phyloP scores from a whole-genome alignment of 2,113 vertebrate genomes.

The Sarotherodon lohbergeri region DNA sequence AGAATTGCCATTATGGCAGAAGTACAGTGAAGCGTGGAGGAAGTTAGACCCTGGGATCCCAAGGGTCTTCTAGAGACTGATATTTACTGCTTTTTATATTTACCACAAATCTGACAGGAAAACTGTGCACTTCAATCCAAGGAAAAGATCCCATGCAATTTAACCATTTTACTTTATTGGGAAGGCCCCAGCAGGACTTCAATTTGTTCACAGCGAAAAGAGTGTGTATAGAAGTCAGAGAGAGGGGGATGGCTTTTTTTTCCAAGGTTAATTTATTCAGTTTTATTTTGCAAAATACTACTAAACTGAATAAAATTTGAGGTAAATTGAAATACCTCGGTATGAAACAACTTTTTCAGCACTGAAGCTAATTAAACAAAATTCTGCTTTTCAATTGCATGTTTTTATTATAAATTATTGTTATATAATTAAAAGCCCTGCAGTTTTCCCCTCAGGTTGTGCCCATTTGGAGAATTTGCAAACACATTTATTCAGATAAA shows the following conservation, averaged over 20 bases:
- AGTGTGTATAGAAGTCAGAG: not conserved
- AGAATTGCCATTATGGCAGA: not conserved
- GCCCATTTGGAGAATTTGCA: not conserved
- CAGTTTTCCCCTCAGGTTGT: not conserved
- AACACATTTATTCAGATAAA: not conserved
- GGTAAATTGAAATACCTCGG: not conserved
- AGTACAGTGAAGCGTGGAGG: not conserved
- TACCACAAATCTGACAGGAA: not conserved
- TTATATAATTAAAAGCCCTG: not conserved
- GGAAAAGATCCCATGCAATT: not conserved
- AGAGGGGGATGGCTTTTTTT: not conserved
- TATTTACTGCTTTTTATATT: not conserved
- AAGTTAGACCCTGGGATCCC: not conserved
- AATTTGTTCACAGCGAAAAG: not conserved
- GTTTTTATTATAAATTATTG: not conserved
- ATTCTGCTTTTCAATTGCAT: not conserved
- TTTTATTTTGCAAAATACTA: not conserved
- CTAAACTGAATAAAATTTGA: not conserved
- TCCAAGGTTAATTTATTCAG: not conserved
- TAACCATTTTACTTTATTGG: not conserved
- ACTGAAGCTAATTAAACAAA: not conserved
- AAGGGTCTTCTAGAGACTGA: not conserved
- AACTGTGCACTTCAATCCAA: not conserved
- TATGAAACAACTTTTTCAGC: not conserved
- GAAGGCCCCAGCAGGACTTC: fast-evolving